A percentile compares a stretch with the other conserved stretches of the same genome.
Evolutionary conservation across 2,888 invertebrate species (phyloP).

Genomic region (Brenthis daphne): DNA sequence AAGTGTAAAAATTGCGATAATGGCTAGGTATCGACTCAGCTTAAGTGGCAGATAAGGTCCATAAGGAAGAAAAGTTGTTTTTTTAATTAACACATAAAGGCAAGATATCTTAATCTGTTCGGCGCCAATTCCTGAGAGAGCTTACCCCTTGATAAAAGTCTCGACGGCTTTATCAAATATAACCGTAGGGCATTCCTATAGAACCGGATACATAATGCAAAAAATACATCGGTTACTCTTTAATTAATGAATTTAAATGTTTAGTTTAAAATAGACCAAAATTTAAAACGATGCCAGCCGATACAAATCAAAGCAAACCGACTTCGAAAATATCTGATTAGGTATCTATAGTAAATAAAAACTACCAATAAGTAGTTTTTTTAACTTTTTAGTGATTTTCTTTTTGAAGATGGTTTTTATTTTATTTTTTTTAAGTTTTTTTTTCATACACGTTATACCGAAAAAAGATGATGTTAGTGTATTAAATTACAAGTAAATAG

Average conservation of each 20-base stretch:
- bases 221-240: slow-evolving; percentile 60
- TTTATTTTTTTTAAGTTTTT: too few species aligned
- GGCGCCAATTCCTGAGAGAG: slow-evolving; percentile 78
- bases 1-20: slow-evolving; percentile 76
- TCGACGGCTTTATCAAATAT: slow-evolving; percentile 69
- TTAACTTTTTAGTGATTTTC: too few species aligned
- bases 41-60: slow-evolving; percentile 74
- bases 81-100: slow-evolving; percentile 80
- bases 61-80: slow-evolving; percentile 66
- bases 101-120: slow-evolving; percentile 76
- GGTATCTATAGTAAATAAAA: too few species aligned
- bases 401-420: too few species aligned
- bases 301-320: too few species aligned
- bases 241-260: slow-evolving; percentile 59
- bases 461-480: too few species aligned
- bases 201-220: slow-evolving; percentile 67
- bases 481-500: too few species aligned
- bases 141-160: slow-evolving; percentile 72
- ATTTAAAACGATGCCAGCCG: too few species aligned
- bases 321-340: too few species aligned
- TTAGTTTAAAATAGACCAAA: slow-evolving; percentile 62
- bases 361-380: too few species aligned
- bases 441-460: too few species aligned
- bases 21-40: slow-evolving; percentile 61
- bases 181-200: slow-evolving; percentile 60